These are phyloP conservation scores for Drosophila affinis DNA, from an alignment of 2,888 invertebrate species.

Conservation along the genomic window DNA sequence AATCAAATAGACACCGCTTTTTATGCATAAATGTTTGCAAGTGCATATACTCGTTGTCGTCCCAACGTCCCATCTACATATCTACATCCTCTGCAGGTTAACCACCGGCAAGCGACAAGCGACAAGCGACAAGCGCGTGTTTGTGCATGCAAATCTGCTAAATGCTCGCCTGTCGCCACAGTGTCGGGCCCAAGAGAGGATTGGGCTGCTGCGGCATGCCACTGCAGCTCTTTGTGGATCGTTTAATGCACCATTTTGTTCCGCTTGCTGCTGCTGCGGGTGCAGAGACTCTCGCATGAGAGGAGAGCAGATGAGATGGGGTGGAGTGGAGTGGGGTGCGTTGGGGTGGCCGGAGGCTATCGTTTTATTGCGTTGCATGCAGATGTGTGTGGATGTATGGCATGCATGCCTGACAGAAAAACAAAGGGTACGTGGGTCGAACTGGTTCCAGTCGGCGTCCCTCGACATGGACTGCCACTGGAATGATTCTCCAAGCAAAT, in stretches of 20 bases:
- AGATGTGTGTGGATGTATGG: no score
- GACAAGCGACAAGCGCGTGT: slow-evolving; percentile 11
- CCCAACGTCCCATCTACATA: no score
- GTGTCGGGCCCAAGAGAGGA: not conserved
- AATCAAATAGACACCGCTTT: slow-evolving; percentile 34
- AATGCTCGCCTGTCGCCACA: slow-evolving; percentile 23
- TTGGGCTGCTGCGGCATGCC: not conserved
- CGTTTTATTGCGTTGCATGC: not conserved
- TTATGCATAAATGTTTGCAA: slow-evolving; percentile 8
- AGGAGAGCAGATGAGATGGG: not conserved
- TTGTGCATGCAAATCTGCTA: slow-evolving; percentile 40
- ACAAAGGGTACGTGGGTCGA: no score
- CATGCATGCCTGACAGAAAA: no score
- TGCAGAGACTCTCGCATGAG: not conserved
- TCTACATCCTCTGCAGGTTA: not conserved
- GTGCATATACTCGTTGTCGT: not conserved
- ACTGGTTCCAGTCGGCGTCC: no score
- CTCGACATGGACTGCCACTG: no score
- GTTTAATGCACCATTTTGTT: slow-evolving; percentile 31
- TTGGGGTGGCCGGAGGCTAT: no score
- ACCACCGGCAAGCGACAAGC: no score
- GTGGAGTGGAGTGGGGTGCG: not conserved
- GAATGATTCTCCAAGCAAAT: no score
- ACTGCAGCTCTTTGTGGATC: slow-evolving; percentile 3
- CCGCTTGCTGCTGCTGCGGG: not conserved